These are phyloP conservation scores for Pachyuromys duprasi DNA, from an alignment of 2,797 vertebrate genomes.

Conservation along the genomic window DNA sequence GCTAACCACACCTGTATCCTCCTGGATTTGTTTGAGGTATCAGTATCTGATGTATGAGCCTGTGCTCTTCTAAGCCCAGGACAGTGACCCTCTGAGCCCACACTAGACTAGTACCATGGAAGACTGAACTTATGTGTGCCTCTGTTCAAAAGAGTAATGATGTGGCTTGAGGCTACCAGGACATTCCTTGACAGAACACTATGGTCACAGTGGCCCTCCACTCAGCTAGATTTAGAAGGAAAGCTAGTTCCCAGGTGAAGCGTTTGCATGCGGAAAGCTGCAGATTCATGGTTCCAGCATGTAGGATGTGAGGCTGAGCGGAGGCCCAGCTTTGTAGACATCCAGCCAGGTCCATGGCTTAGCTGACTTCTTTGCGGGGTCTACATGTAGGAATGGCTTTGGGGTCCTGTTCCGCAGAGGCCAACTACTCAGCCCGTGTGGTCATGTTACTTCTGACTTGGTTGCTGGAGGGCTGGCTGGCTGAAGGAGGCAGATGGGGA, in stretches of 20 bases:
- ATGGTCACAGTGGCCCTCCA: accelerated
- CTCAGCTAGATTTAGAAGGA: not conserved
- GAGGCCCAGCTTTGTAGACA: not conserved
- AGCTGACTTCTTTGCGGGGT: not conserved
- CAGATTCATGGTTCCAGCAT: not conserved
- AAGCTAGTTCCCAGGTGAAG: not conserved
- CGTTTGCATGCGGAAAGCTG: not conserved
- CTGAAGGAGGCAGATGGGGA: accelerated
- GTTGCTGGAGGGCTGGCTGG: accelerated
- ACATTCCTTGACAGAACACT: accelerated
- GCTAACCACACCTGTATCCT: accelerated
- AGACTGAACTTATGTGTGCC: accelerated
- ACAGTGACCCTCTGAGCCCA: not conserved
- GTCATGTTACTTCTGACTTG: accelerated
- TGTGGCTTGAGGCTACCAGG: not conserved
- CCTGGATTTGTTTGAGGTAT: too few relatives aligned
- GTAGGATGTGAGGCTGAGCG: accelerated
- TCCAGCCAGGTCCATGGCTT: not conserved
- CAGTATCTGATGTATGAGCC: not conserved
- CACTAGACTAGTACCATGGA: not conserved
- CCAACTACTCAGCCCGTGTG: accelerated
- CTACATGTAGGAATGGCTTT: too few relatives aligned
- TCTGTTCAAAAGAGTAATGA: not conserved
- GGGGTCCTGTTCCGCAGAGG: too few relatives aligned
- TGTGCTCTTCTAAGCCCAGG: not conserved